Base-by-base conservation (phyloP, 1,140 invertebrate genomes). In the Steinernema feltiae region DNA sequence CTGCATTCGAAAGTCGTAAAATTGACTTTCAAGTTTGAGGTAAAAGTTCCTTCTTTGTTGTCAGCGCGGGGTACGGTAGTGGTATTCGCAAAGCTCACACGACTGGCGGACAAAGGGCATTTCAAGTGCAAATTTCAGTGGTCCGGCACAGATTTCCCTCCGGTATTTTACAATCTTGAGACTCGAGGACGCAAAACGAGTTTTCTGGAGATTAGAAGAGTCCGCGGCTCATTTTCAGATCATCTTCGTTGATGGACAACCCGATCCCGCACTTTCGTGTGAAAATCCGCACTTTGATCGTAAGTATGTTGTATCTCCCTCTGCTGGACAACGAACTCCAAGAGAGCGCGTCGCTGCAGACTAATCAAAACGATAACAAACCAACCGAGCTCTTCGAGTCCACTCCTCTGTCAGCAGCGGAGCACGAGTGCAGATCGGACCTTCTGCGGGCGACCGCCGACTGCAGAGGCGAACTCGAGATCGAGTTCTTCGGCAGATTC, bases 371-470 rank as follows among this genome's bases (percentile, higher is more conserved):
- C 24, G 7, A 3, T 63, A 63, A 63, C 12, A 63, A 63, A 63
- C 53, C 53, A 63, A 63, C 53, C 53, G 53, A 63, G 24, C 53
- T 63, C 53, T 63, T 63, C 15, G 53, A 15, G 12, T 63, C 53
- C 53, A 63, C 12, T 12, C 53, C 7, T 63, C 53, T 21, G 53
- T 63, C 12, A 21, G 53, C 53, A 7, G 24, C 24, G 7, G 53
- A 63, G 24, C 2, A 7, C 3, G 53, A 63, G 53, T 63, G 53
- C 7, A 63, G 53, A 21, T 63, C 53, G 12, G 53, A 63, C 12
- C 53, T 7, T 3, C 53, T 7, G 53, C 53, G 53, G 7, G 24
- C 7, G 12, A 3, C 24, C 53, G 15, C 15, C 53, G 24, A 3
- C 15, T 15, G 24, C 35, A 41, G 18, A 15, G 53, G 53, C 12